Percentiles rank a stretch among this genome's conserved stretches.
These are phyloP conservation scores for Cinclus mexicanus DNA, from an alignment of 2,113 vertebrate genomes.

Conservation along the genomic window DNA sequence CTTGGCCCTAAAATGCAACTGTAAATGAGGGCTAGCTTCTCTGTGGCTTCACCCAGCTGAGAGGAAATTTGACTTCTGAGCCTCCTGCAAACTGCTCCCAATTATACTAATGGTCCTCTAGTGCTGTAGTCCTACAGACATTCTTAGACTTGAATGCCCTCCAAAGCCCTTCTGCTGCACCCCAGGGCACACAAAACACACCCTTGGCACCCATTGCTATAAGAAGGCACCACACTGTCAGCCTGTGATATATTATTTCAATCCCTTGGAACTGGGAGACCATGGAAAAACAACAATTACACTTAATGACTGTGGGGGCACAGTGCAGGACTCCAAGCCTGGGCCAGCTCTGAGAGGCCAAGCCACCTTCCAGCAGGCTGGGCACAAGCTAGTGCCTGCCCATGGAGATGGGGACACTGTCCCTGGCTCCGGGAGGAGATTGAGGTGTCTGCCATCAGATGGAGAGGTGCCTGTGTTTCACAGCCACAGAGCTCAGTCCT, in stretches of 20 bases:
- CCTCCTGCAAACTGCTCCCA: neutral
- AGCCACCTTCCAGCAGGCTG: neutral
- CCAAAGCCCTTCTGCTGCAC: neutral
- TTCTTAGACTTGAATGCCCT: neutral
- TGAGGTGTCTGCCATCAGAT: neutral
- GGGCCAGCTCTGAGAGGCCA: neutral
- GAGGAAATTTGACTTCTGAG: neutral
- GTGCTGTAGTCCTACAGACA: neutral
- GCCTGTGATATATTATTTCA: neutral
- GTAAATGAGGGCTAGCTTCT: neutral
- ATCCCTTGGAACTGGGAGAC: neutral
- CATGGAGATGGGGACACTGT: rapidly evolving
- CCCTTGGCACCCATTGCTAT: neutral
- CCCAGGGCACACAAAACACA: neutral
- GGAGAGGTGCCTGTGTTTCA: neutral
- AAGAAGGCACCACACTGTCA: neutral
- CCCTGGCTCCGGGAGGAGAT: neutral
- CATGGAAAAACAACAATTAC: neutral
- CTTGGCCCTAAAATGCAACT: neutral
- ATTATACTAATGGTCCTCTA: neutral
- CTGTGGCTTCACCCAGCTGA: neutral
- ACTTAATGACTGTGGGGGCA: neutral
- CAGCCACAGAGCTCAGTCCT: neutral
- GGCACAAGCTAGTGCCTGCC: neutral
- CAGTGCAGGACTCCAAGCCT: rapidly evolving